Evolutionary conservation across 2,113 vertebrate species (phyloP).

Genomic region (Tautogolabrus adspersus): DNA sequence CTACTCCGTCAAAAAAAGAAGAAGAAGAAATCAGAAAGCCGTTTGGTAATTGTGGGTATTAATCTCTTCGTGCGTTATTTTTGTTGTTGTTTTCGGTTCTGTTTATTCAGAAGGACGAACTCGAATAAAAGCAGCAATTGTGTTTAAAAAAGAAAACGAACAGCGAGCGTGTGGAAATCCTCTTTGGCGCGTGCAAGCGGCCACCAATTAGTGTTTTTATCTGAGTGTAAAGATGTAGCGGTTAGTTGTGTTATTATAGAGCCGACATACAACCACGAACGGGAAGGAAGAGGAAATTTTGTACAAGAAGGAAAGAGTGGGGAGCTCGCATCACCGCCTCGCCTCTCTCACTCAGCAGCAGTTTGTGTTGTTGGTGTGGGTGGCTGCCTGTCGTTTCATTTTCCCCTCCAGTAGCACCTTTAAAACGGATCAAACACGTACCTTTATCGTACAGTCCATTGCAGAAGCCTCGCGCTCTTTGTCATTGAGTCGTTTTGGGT

Average conservation of each 20-base stretch:
- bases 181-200: constrained; percentile 50
- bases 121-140: constrained; percentile 10
- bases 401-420: constrained; percentile 45
- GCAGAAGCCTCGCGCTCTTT: constrained; percentile 71
- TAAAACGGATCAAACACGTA: constrained; percentile 71
- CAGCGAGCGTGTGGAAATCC: constrained; percentile 32
- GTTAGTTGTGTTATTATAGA: constrained; percentile 91
- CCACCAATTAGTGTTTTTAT: constrained; percentile 78
- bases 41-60: neutral
- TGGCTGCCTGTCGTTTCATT: constrained; percentile 68
- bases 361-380: constrained; percentile 65
- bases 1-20: constrained; percentile 4
- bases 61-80: neutral
- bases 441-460: constrained; percentile 92
- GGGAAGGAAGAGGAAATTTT: constrained; percentile 94
- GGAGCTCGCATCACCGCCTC: constrained; percentile 86
- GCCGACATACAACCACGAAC: constrained; percentile 91
- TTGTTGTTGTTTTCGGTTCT: neutral
- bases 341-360: constrained; percentile 81
- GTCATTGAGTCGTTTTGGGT: constrained; percentile 77
- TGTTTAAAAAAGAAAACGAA: constrained; percentile 27
- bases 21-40: neutral
- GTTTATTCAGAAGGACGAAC: neutral
- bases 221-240: constrained; percentile 83
- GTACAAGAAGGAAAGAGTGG: constrained; percentile 92